Evolutionary conservation across 64 coral and sea anemone species (phyloP), one percentile per base, ranked within the genome.

Genomic region (Dendronephthya gigantea): DNA sequence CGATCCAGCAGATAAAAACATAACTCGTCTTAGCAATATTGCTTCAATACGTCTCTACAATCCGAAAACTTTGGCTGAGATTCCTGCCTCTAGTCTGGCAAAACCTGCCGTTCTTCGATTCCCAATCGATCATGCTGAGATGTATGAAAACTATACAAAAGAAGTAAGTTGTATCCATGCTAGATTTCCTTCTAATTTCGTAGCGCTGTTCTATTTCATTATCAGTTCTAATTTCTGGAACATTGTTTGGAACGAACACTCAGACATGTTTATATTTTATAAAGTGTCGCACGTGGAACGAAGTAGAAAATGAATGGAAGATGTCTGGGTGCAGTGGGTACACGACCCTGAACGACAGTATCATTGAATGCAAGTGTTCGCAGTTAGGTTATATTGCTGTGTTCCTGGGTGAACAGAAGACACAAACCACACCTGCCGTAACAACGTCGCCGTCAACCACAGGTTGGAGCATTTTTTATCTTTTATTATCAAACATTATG

Each of bases 11-110:
- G 72, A 79, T 29, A 79, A 79, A 9, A 79, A 82, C 16, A 86
- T 88, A 31, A 70, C 82, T 30, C 85, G 89, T 11, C 13, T 94
- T 9, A 87, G 90, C 6, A 69, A 92, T 49, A 51, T 86, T 16
- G 93, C 91, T 14, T 75, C 88, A 48, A 79, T 94, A n/a, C 91
- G 88, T 43, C 65, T 94, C 25, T 94, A 89, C 82, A 94, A 94
- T 49, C 93, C 93, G 5, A 56, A 86, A 49, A 94, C 93, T 5
- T 86, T 50, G 13, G 87, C 87, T 22, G 50, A 68, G 35, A 55
- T 94, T 16, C 55, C 52, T 39, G 48, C 86, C 30, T 82, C 50
- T 12, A 55, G 72, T 17, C 82, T 91, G 7, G 37, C 25, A 0
- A 82, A 9, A 25, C 87, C 93, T 2, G 85, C 83, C 30, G 83